Evolutionary conservation across 2,113 vertebrate genomes (phyloP).

Genomic region (Pseudolaguvia tuberculata): DNA sequence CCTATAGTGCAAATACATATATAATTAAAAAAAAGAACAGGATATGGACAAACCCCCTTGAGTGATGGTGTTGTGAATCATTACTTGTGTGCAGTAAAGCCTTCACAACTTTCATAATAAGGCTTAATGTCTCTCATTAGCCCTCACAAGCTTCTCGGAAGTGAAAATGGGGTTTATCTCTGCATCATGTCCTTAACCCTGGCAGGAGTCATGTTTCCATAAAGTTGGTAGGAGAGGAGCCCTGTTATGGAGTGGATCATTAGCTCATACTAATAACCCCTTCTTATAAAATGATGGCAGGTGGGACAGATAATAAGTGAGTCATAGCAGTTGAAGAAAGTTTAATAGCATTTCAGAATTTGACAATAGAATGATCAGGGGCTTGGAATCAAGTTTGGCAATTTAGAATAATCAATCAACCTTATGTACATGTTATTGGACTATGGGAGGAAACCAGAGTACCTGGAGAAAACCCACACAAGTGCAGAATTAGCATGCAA

Average conservation of each 20-base stretch:
- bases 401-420: too few relatives aligned
- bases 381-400: too few relatives aligned
- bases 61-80: conserved; percentile 3
- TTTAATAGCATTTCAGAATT: neutral
- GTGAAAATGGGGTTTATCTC: conserved; percentile 20
- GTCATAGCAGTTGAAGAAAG: conserved; percentile 16
- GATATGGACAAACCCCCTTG: neutral
- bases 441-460: too few relatives aligned
- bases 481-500: too few relatives aligned
- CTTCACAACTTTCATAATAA: conserved; percentile 5
- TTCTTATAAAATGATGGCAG: conserved; percentile 3
- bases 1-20: neutral
- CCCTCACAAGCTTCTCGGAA: conserved; percentile 22
- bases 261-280: conserved; percentile 21
- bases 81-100: neutral
- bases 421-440: too few relatives aligned
- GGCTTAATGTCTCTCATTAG: conserved; percentile 24
- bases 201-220: conserved; percentile 21
- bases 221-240: neutral
- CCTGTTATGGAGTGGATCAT: conserved; percentile 25
- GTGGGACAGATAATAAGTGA: conserved; percentile 9
- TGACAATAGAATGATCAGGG: neutral
- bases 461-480: too few relatives aligned
- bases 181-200: conserved; percentile 25
- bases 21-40: neutral